Base-by-base conservation (phyloP, 2,888 invertebrate species). In the Drosophila maculinotata region DNA sequence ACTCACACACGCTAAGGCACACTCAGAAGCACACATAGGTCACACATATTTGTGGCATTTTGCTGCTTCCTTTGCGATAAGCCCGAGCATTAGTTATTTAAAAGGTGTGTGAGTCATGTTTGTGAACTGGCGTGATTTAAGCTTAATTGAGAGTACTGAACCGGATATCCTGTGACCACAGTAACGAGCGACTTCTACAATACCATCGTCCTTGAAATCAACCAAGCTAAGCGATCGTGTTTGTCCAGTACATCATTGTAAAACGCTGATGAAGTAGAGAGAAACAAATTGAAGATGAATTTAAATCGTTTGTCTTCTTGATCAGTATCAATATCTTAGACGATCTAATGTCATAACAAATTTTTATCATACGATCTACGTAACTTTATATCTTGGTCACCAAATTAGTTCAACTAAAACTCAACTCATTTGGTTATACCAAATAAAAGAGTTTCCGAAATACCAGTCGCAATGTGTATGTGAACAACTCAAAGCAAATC, bases 21-120 rank as follows among this genome's bases (percentile, higher is more conserved):
- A 28, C 25, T 42, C 31, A 14, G 12, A 3, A 4, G 26, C 26
- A 39, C 38, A 67, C 41, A 56, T 33, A 59, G 45, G 53, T 70
- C 69, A 69, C 41, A 66, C 69, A 82, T 70, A 70, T 74, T 76
- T 68, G 65, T 62, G 58, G 65, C 64, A 69, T 60, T 85, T 82
- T 70, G 79, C 69, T 69, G 76, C 39, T 67, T 67, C 56, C 73
- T 70, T 56, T 63, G 47, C 76, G 64, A 69, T 76, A 62, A 76
- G 80, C 79, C 58, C 15, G 26, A 42, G 33, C 76, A 73, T 73
- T 75, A 62, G 70, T 75, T 75, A 75, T 69, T 75, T 62, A 62
- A 66, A 42, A 58, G 60, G 53, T 48, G 60, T 47, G 38, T 66
- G 44, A 31, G 44, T 39, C 47, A 52, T 64, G 60, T 53, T 51